Evolutionary conservation across 1,140 invertebrate species (phyloP).

Genomic region (Daktulosphaira vitifoliae): DNA sequence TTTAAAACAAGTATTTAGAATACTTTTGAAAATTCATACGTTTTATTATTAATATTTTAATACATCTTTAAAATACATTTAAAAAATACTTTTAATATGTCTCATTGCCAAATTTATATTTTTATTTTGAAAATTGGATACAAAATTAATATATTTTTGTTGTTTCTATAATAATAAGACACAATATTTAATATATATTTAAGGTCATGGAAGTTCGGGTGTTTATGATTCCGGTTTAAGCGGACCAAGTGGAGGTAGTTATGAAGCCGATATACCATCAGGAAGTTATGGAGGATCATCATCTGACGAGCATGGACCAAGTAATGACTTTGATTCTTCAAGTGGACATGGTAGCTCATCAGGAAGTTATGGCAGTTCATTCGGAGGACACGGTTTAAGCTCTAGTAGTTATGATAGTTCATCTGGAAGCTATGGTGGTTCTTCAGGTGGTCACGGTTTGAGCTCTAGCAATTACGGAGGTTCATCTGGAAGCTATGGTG

Average conservation of each 20-base stretch:
- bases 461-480: slow-evolving; percentile 32
- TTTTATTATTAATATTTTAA: too few relatives aligned
- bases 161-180: too few relatives aligned
- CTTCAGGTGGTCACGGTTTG: slow-evolving; percentile 1
- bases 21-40: too few relatives aligned
- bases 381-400: slow-evolving; percentile 2
- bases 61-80: too few relatives aligned
- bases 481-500: slow-evolving; percentile 34
- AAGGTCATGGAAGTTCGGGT: slow-evolving; percentile 18
- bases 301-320: neutral
- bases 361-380: slow-evolving; percentile 33
- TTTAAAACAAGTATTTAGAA: too few relatives aligned
- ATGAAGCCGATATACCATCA: slow-evolving; percentile 27
- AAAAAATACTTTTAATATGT: too few relatives aligned
- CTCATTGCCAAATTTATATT: too few relatives aligned
- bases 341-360: slow-evolving; percentile 32
- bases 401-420: slow-evolving; percentile 15
- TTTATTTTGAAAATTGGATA: too few relatives aligned
- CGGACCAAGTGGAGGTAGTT: slow-evolving; percentile 33
- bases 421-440: neutral
- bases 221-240: slow-evolving; percentile 33
- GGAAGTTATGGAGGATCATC: slow-evolving; percentile 12
- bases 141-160: too few relatives aligned
- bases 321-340: neutral
- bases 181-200: slow-evolving; percentile 19